Base-by-base conservation (phyloP, 1,140 invertebrate genomes). In the Notospermus geniculatus region DNA sequence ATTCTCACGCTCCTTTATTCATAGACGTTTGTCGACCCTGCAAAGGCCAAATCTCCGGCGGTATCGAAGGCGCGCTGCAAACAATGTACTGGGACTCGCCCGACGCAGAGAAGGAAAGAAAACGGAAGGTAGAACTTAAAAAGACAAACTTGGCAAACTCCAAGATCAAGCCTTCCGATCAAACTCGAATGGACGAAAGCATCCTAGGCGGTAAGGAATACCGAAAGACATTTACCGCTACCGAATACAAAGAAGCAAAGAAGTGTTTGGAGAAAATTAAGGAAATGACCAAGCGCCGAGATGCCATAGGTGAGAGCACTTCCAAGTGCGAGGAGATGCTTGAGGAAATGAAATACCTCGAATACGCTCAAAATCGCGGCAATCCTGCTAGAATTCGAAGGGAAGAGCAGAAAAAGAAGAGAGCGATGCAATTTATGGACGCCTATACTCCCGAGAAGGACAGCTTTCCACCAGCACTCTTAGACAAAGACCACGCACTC, bases 1-100 rank as follows among this genome's bases (percentile, higher is more conserved):
- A 23, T 50, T 50, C 46, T 4, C 46, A 50, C 46, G 46, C 46
- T 23, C 46, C 46, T 7, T n/a, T 50, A 5, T 50, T 50, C 25
- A 50, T 50, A 5, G 46, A 50, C 46, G 46, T 50, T 4, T 50
- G 46, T 27, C 4, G 46, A n/a, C 46, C 46, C n/a, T 50, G 46
- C n/a, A 50, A 50, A n/a, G 46, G 46, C n/a, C 46, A 50, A 50
- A 50, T 50, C 9, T 50, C 46, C 5, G 46, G 46, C 25, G 46
- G 46, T 9, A 50, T 50, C 46, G 46, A 50, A 50, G 46, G 46
- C n/a, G 46, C 46, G n/a, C 46, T 50, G n/a, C 46, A 50, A 50
- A 50, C 46, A 50, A 50, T 50, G 46, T 50, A n/a, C 46, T 50
- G 46, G 46, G 46, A 50, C 46, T 50, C 46, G 5, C 46, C 46